These are phyloP conservation scores for Andrena dorsata DNA, from an alignment of 2,888 invertebrate genomes.

Conservation along the genomic window DNA sequence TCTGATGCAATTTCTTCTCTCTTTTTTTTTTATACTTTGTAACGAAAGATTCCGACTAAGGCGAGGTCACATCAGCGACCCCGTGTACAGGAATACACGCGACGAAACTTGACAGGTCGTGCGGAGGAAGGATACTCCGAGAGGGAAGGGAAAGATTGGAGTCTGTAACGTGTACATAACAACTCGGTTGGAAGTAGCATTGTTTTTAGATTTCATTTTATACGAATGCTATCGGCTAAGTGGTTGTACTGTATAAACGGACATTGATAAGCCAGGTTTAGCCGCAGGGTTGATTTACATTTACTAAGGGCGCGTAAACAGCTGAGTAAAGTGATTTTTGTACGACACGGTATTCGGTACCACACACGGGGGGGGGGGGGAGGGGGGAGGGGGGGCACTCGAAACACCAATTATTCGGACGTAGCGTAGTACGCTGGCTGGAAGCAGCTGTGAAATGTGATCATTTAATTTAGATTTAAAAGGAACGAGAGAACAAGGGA, in stretches of 20 bases:
- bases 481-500: not conserved
- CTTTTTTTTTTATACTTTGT: slow-evolving; percentile 55
- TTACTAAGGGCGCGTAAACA: not conserved
- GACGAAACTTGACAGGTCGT: not conserved
- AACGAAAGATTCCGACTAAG: slow-evolving; percentile 46
- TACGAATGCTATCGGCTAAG: slow-evolving; percentile 17
- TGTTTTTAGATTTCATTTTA: slow-evolving; percentile 41
- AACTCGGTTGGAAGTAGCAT: slow-evolving; percentile 51
- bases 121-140: too few species aligned
- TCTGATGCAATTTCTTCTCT: slow-evolving; percentile 16
- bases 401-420: slow-evolving; percentile 2
- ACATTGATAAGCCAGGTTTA: slow-evolving; percentile 11
- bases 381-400: not conserved
- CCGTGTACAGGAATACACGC: not conserved
- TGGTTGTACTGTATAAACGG: slow-evolving; percentile 13
- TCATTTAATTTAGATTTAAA: slow-evolving; percentile 35
- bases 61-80: not conserved
- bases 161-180: slow-evolving; percentile 38
- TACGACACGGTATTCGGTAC: slow-evolving; percentile 44
- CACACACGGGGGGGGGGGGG: too few species aligned
- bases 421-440: slow-evolving; percentile 1
- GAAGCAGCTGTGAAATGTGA: slow-evolving; percentile 28
- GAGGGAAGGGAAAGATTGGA: not conserved
- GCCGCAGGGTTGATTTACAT: slow-evolving; percentile 6
- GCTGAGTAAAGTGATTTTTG: slow-evolving; percentile 19